These are phyloP conservation scores for Mionectes olivaceus DNA, from an alignment of 2,797 vertebrate genomes.

Conservation along the genomic window DNA sequence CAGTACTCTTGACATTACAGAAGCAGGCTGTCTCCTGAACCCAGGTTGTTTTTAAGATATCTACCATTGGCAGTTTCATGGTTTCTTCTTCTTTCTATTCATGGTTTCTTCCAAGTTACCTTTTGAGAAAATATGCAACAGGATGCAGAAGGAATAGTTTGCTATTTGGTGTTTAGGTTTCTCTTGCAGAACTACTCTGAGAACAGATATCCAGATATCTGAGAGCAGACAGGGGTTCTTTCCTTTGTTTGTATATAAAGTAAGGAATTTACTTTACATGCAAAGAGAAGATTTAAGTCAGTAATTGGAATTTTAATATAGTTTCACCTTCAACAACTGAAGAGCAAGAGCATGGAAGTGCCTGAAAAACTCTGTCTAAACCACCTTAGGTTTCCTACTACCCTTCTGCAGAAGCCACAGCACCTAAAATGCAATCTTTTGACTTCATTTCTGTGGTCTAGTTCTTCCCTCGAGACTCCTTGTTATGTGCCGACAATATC, in stretches of 20 bases:
- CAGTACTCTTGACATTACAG: background rate
- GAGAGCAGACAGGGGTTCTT: background rate
- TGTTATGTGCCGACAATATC: background rate
- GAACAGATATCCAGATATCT: background rate
- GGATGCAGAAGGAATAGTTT: background rate
- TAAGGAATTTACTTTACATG: background rate
- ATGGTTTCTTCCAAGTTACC: background rate
- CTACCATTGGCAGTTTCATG: background rate
- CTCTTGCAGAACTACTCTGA: background rate
- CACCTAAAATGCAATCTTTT: background rate
- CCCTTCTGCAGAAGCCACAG: background rate
- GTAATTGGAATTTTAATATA: background rate
- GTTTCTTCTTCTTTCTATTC: background rate
- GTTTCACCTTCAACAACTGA: background rate
- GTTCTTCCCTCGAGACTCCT: background rate
- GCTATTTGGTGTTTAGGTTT: background rate
- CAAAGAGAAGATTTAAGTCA: background rate
- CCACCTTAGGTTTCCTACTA: background rate
- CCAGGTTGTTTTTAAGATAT: background rate
- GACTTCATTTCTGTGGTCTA: background rate
- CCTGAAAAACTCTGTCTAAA: background rate
- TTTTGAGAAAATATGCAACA: background rate
- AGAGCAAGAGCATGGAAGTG: background rate
- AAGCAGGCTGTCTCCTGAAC: background rate
- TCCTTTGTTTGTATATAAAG: background rate